Percentiles rank a stretch among this genome's conserved stretches.
Evolutionary conservation across 2,797 vertebrate genomes (phyloP).

Genomic region (Pseudochirops cupreus): DNA sequence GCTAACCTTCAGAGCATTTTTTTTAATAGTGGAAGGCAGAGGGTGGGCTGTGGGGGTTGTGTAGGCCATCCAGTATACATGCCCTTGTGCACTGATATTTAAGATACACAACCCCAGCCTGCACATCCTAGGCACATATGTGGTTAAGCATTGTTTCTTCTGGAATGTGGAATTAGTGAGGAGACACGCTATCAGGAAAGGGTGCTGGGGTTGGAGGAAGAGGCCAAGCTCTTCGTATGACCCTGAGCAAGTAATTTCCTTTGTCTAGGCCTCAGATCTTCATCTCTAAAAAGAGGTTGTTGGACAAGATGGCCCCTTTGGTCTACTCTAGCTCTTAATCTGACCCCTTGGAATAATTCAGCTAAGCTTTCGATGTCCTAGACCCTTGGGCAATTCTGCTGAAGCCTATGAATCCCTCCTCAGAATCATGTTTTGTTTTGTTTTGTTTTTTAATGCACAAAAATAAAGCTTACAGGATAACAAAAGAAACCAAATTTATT

Average conservation of each 20-base stretch:
- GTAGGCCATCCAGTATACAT: slow-evolving; percentile 26
- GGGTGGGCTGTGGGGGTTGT: neutral
- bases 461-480: neutral
- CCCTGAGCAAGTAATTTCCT: neutral
- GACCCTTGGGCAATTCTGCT: neutral
- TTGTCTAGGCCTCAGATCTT: neutral
- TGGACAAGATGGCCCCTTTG: neutral
- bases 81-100: neutral
- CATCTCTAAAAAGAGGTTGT: neutral
- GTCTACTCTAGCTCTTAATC: neutral
- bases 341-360: neutral
- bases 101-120: neutral
- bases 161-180: neutral
- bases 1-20: slow-evolving; percentile 48
- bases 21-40: slow-evolving; percentile 26
- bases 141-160: neutral
- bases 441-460: neutral
- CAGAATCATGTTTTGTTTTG: no score
- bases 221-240: neutral
- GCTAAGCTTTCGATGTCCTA: neutral
- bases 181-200: neutral
- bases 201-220: neutral
- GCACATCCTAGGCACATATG: neutral
- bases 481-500: neutral
- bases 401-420: neutral